These are phyloP conservation scores for Phenganax stokvisi DNA, from an alignment of 92 coral and sea anemone species.

Conservation along the genomic window DNA sequence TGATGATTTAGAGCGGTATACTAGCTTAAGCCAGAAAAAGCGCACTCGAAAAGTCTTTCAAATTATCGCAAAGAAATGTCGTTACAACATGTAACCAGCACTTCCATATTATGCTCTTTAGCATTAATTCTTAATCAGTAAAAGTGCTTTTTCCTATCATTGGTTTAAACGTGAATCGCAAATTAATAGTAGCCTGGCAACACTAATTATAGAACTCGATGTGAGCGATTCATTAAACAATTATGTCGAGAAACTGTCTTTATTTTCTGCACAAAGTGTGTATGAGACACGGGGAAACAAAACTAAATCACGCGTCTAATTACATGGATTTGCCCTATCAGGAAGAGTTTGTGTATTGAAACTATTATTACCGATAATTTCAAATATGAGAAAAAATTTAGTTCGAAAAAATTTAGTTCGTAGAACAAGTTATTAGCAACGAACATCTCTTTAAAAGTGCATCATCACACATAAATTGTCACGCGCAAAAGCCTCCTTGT, in stretches of 20 bases:
- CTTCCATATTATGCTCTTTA: constrained; percentile 2
- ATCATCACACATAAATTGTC: too few species aligned
- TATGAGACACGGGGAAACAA: neutral
- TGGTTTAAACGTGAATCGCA: constrained; percentile 5
- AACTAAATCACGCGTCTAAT: neutral
- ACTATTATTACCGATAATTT: too few species aligned
- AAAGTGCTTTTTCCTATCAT: neutral
- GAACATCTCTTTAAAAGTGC: too few species aligned
- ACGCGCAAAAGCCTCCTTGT: too few species aligned
- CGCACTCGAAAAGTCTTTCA: neutral
- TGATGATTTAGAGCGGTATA: too few species aligned
- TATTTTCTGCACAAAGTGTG: neutral
- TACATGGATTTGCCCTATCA: neutral
- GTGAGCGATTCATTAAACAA: neutral
- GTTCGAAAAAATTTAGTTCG: too few species aligned
- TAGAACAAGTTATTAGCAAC: too few species aligned
- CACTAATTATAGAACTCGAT: neutral
- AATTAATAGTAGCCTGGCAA: constrained; percentile 16
- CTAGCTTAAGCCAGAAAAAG: too few species aligned
- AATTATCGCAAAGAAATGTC: neutral
- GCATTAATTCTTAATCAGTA: constrained; percentile 34
- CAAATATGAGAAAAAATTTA: too few species aligned
- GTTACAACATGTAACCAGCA: neutral
- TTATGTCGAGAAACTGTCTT: neutral
- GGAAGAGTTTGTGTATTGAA: too few species aligned